phyloP scores from a whole-genome alignment of 2,113 vertebrate species.

The Salvelinus alpinus region DNA sequence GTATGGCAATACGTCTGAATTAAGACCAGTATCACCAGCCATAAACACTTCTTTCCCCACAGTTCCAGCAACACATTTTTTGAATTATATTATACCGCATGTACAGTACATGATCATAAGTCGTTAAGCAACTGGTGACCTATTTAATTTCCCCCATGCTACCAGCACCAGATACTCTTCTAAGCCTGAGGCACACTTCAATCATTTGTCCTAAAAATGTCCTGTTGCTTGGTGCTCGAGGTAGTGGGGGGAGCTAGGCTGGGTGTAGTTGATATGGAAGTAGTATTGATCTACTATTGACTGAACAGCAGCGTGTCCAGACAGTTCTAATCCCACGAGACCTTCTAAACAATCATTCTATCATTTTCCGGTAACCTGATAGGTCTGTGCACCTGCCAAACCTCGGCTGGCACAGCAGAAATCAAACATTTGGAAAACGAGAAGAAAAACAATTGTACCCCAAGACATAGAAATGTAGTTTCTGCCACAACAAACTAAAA shows the following conservation, averaged over 20 bases:
- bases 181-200: constrained; percentile 53
- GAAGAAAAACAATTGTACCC: not conserved
- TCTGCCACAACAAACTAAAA: constrained; percentile 52
- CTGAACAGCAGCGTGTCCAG: constrained; percentile 49
- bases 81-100: not conserved
- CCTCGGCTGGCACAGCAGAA: constrained; percentile 14
- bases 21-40: constrained; percentile 14
- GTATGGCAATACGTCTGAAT: constrained; percentile 37
- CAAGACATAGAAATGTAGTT: constrained; percentile 38
- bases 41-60: constrained; percentile 25
- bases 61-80: not conserved
- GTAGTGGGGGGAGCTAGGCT: constrained; percentile 43
- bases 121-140: constrained; percentile 11
- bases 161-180: constrained; percentile 27
- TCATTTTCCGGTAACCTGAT: constrained; percentile 34
- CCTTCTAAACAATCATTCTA: constrained; percentile 50
- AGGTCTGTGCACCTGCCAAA: constrained; percentile 29
- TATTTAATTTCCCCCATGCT: constrained; percentile 37
- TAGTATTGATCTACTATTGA: constrained; percentile 66
- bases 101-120: not conserved
- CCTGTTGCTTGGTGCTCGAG: constrained; percentile 48
- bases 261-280: constrained; percentile 52
- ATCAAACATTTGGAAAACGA: constrained; percentile 25
- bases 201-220: constrained; percentile 56
- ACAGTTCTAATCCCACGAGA: constrained; percentile 45